phyloP scores from a whole-genome alignment of 1,140 invertebrate species.

The Pogonognathellus flavescens region DNA sequence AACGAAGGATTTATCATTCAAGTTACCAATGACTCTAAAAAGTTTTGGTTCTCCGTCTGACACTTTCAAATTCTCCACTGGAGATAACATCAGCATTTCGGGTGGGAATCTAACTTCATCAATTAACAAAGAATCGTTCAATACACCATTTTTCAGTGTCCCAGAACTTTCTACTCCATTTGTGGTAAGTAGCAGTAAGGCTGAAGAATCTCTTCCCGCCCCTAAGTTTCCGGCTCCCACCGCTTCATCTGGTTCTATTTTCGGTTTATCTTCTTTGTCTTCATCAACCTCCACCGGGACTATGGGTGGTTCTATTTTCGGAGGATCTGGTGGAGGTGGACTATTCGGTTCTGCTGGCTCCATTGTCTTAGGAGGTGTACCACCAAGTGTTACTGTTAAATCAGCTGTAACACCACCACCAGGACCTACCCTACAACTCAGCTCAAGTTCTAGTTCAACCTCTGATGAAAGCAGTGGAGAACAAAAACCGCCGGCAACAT shows the following conservation, averaged over 20 bases:
- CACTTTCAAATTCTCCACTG: too few species aligned
- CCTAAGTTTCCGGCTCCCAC: background rate
- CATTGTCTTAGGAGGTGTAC: background rate
- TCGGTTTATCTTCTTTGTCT: background rate
- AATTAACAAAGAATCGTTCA: too few species aligned
- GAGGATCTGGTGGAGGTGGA: conserved; percentile 23
- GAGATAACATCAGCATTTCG: too few species aligned
- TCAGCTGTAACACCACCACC: background rate
- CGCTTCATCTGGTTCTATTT: background rate
- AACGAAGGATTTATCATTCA: too few species aligned
- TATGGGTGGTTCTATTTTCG: conserved; percentile 13
- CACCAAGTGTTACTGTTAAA: background rate
- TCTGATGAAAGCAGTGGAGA: background rate
- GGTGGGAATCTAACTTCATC: too few species aligned
- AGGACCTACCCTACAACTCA: background rate
- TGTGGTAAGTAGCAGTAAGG: too few species aligned
- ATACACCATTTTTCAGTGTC: too few species aligned
- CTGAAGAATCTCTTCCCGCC: too few species aligned
- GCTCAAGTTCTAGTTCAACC: conserved; percentile 34
- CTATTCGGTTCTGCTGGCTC: background rate
- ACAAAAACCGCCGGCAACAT: background rate
- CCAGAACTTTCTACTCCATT: too few species aligned
- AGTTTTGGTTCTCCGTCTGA: too few species aligned
- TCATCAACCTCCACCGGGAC: background rate
- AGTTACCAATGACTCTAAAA: too few species aligned